Evolutionary conservation across 30 jellyfish, hydroid and myxozoan genomes (phyloP), one percentile per base, ranked within the genome.

Genomic region (Nemopilema nomurai): DNA sequence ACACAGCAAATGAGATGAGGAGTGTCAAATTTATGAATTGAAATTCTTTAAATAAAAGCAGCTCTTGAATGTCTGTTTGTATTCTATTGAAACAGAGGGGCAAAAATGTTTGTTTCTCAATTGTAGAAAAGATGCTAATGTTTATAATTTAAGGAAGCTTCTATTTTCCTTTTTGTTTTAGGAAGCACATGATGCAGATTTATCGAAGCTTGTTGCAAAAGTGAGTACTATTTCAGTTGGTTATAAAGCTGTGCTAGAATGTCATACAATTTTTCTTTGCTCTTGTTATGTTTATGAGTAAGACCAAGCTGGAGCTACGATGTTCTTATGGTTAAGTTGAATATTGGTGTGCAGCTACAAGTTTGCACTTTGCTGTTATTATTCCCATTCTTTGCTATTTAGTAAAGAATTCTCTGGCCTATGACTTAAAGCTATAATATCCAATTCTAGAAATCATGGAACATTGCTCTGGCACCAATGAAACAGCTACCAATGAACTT

Each of bases 401-500:
- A n/a, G n/a, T n/a, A n/a, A n/a, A n/a, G n/a, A n/a, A n/a, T n/a
- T n/a, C n/a, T n/a, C n/a, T n/a, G n/a, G n/a, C n/a, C n/a, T n/a
- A n/a, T n/a, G n/a, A n/a, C n/a, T n/a, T n/a, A n/a, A n/a, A n/a
- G n/a, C n/a, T n/a, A n/a, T n/a, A 57, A 28, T 65, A 26, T 80
- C 18, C 18, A 51, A 26, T 73, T 83, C 25, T 20, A 93, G 93
- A 90, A 96, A 84, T 93, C 98, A n/a, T 93, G 98, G 98, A 93
- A 93, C 86, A 93, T 93, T 84, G 98, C 97, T 18, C 81, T 89
- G 28, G 98, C 84, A 24, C 98, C 98, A 51, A 80, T 82, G 80
- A 93, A 93, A 70, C 98, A 93, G 80, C 90, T 93, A n/a, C 98
- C 98, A 26, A 93, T 93, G 98, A 93, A 93, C 73, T 85, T 93